These are phyloP conservation scores for Batillaria attramentaria DNA, from an alignment of 1,140 invertebrate genomes.

Conservation along the genomic window DNA sequence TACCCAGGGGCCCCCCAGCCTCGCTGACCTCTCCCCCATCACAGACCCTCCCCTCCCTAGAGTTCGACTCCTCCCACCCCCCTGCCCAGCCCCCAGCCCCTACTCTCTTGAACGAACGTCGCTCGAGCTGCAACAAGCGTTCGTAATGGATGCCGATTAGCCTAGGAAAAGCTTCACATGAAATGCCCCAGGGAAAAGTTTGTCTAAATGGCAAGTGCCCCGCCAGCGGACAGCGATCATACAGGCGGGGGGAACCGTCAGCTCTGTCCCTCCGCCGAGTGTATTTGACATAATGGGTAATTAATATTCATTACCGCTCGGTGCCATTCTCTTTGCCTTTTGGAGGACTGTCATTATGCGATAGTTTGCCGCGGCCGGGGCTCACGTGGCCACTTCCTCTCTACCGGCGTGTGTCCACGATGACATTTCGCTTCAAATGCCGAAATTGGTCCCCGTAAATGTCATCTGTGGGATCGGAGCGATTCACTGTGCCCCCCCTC, in stretches of 20 bases:
- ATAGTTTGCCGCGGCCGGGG: conserved; percentile 1
- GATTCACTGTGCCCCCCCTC: too few species aligned
- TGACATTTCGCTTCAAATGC: conserved; percentile 27
- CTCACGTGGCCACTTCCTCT: conserved; percentile 13
- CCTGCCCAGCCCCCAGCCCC: too few species aligned
- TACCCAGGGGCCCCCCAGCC: neutral
- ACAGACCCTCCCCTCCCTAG: neutral
- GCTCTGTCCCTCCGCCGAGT: too few species aligned
- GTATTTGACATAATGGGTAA: conserved; percentile 22
- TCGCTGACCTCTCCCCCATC: neutral
- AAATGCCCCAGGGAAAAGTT: too few species aligned
- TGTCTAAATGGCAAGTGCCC: too few species aligned
- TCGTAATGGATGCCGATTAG: conserved; percentile 22
- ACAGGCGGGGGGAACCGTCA: too few species aligned
- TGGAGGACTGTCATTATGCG: conserved; percentile 9
- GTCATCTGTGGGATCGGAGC: too few species aligned
- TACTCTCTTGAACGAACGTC: too few species aligned
- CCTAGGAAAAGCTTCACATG: conserved; percentile 9
- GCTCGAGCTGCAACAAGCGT: neutral
- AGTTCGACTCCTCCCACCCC: too few species aligned
- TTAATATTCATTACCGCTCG: conserved; percentile 29
- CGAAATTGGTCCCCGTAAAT: conserved; percentile 20
- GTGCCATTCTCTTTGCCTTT: conserved; percentile 18
- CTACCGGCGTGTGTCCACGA: conserved; percentile 3
- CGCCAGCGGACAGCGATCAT: too few species aligned